These are phyloP conservation scores for Standfussiana lucernea DNA, from an alignment of 2,888 invertebrate genomes.

Conservation along the genomic window DNA sequence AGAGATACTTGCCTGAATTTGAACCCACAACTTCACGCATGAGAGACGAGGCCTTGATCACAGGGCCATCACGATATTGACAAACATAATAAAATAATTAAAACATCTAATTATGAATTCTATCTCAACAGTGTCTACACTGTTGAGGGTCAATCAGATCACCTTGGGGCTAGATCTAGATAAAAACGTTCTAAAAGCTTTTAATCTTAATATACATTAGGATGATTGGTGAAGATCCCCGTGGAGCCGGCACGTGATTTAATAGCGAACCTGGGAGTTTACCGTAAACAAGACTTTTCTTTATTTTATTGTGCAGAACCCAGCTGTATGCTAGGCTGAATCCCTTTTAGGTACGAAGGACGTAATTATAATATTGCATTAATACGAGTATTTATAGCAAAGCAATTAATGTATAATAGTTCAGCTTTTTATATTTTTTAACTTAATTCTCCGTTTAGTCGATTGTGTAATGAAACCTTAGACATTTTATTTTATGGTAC, in stretches of 20 bases:
- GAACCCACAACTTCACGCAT: not conserved
- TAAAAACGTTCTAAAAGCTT: constrained; percentile 35
- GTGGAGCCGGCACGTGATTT: constrained; percentile 16
- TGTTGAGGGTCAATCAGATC: not conserved
- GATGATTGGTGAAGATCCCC: constrained; percentile 31
- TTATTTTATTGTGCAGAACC: not conserved
- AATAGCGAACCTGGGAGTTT: not conserved
- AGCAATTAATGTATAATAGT: not conserved
- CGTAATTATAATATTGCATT: not conserved
- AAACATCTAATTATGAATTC: constrained; percentile 19
- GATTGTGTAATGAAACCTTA: not conserved
- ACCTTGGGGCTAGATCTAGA: constrained; percentile 26
- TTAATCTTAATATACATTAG: constrained; percentile 52
- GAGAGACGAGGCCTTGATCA: not conserved
- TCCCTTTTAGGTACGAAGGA: too few species aligned
- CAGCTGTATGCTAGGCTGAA: not conserved
- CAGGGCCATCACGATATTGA: not conserved
- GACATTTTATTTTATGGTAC: not conserved
- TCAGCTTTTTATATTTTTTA: not conserved
- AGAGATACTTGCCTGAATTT: not conserved
- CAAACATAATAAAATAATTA: not conserved
- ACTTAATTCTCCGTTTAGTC: not conserved
- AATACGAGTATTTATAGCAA: not conserved
- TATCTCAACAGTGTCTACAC: too few species aligned
- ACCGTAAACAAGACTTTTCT: not conserved